Base-by-base conservation (phyloP, 2,113 vertebrate genomes). In the Chaetorhynchus papuensis region DNA sequence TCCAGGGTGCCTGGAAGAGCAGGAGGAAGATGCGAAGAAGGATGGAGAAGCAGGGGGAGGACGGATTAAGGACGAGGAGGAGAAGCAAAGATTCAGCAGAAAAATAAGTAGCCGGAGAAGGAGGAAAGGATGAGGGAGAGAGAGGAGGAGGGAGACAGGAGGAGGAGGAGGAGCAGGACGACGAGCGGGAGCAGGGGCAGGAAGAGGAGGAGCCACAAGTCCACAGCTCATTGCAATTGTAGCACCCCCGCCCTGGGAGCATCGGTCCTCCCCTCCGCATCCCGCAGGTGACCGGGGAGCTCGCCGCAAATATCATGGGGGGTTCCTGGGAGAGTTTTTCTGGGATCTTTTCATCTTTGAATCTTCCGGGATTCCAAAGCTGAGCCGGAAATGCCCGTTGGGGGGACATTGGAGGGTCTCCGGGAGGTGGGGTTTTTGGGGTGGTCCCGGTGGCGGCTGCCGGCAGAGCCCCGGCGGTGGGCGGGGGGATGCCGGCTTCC, bases 81-180 rank as follows among this genome's bases (percentile, higher is more conserved):
- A 53, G 9, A 4, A 57, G 37, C 11, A 50, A 60, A 3, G 15
- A 42, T 10, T 52, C 31, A 42, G 10, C 15, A 50, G 19, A 10
- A 70, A 42, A n/a, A n/a, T 3, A 56, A 28, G 14, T 0, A 56
- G 8, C 6, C 5, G 10, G 6, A 39, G 20, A 4, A 45, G 26
- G 6, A 33, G 11, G 27, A 53, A 15, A 7, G 13, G 23, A 64
- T 17, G 27, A 50, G 15, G 11, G 12, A 33, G 18, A 13, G 8
- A 24, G 21, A 39, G 33, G 7, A 10, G 28, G 7, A 33, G 41
- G 31, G 44, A 12, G 45, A 12, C 7, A 35, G 41, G 6, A 21
- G 54, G 13, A 57, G 18, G 37, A 23, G 10, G 20, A 39, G 39
- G 39, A 39, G 39, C 39, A 39, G 9, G 39, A 39, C 39, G 39